Evolutionary conservation across 2,888 invertebrate species (phyloP).

Genomic region (Abrostola tripartita): DNA sequence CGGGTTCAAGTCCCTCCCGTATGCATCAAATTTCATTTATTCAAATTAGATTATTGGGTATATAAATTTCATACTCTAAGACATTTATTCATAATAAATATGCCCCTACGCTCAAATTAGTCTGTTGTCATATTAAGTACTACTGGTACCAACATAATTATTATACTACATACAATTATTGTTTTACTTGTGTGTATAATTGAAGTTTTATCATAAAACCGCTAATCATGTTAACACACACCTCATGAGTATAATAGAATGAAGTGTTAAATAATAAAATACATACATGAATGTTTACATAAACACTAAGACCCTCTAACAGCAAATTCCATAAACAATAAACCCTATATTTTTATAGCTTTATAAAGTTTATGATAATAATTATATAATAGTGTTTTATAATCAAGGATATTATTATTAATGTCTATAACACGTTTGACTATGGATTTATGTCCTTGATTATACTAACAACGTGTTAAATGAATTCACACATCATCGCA

Average conservation of each 20-base stretch:
- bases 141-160: no score
- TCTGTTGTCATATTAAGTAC: no score
- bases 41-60: no score
- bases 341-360: not conserved
- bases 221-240: conserved; percentile 9
- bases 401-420: conserved; percentile 9
- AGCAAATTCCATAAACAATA: no score
- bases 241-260: not conserved
- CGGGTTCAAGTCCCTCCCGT: no score
- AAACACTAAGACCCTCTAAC: not conserved
- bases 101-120: no score
- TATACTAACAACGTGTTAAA: conserved; percentile 4
- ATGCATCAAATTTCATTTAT: no score
- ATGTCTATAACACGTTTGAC: not conserved
- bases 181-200: no score
- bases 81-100: no score
- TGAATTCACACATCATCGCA: conserved; percentile 10
- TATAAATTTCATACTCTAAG: no score
- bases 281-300: not conserved
- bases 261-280: not conserved
- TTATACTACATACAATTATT: not conserved
- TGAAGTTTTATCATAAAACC: no score
- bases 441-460: conserved; percentile 19
- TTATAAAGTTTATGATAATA: not conserved
- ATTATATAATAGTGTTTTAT: conserved; percentile 12